Evolutionary conservation across 2,797 vertebrate genomes (phyloP), one percentile per base, ranked within the genome.

Genomic region (Neosilurus hyrtlii): DNA sequence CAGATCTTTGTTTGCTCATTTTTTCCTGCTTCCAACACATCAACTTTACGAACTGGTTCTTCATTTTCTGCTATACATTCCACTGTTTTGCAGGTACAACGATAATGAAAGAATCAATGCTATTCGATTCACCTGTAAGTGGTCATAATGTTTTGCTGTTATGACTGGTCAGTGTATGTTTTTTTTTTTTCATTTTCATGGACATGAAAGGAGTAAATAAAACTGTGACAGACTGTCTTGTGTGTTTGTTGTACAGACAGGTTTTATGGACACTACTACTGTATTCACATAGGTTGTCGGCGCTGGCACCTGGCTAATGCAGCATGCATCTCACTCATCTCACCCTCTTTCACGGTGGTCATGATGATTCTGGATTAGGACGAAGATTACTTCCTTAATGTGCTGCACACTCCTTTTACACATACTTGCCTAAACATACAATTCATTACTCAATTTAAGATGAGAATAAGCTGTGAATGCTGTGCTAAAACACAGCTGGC

Each of bases 371-470:
- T 65, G 59, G 59, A 75, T 75, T 68, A 54, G 75, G 65, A 57
- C 80, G 52, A 74, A 75, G 70, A 84, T 87, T 83, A 68, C 81
- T 81, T 81, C 78, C 81, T 79, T 83, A 79, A 86, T 84, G 80
- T 81, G 70, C 67, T 82, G 22, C 56, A 81, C 43, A 86, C 80
- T 83, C 73, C 74, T 81, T 78, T 79, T 73, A 79, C 73, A 63
- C 52, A 26, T 57, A 79, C 67, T 59, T 82, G 79, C 63, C 78
- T 82, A 84, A 86, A 79, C 52, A 85, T 73, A 85, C 80, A 82
- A 35, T 79, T 85, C 80, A 85, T 85, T 82, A 74, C 80, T 85
- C 75, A 82, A 56, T 61, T 68, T 67, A 56, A 77, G 8, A 24
- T 62, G 22, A 51, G 67, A 51, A 57, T 16, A 66, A 57, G 79